Evolutionary conservation across 2,113 vertebrate genomes (phyloP), one percentile per base, ranked within the genome.

Genomic region (Probosciger aterrimus): DNA sequence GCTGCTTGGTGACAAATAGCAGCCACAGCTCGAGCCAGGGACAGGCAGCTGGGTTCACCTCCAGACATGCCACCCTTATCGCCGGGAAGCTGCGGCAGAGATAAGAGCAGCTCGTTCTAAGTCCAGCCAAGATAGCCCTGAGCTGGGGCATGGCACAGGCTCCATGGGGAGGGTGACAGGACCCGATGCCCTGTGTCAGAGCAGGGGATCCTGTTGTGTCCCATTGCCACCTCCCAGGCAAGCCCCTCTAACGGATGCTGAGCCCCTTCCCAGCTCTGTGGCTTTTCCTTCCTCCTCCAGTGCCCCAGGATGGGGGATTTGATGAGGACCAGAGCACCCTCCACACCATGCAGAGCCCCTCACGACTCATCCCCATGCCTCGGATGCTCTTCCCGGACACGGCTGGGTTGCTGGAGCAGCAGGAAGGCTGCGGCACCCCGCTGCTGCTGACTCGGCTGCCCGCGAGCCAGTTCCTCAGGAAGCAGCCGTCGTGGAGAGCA

Each of bases 41-140:
- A 68, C 2, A 9, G 11, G 50, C 65, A 43, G 57, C 62, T 27
- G 0, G 0, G 6, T 44, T 93, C 76, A 67, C 64, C 39, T 86
- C 88, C 92, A 90, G 88, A 78, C 77, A 33, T 47, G 94, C 92
- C 55, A 23, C 31, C 46, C 76, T 95, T 96, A 97, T 97, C 95
- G 0, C 60, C 0, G 33, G 88, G 88, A 93, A 83, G 92, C 88
- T 63, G 88, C 35, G 47, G 47, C 86, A 55, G 43, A 84, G 96
- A 97, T 97, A 96, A 95, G 47, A 67, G 73, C 73, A 44, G 55
- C 82, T 93, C 18, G 19, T 41, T 86, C 64, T 0, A 9, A 83
- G 73, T 81, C 71, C 23, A 52, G 80, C 88, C 69, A 20, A 88
- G 86, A 43, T 17, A 70, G 60, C 65, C 6, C 5, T 2, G 18